Evolutionary conservation across 2,888 invertebrate genomes (phyloP).

Genomic region (Trissoscelio sp.): DNA sequence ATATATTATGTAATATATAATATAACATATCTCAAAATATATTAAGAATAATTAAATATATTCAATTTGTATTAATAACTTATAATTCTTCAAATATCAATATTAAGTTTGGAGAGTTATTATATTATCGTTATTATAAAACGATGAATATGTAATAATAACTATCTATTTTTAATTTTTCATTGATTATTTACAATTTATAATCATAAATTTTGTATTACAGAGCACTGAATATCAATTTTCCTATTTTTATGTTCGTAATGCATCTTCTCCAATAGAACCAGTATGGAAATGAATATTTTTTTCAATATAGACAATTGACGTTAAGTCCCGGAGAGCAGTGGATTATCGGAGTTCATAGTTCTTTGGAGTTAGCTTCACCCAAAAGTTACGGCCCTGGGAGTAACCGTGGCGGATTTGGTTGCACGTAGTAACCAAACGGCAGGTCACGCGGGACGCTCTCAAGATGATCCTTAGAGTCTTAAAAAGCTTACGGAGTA

Average conservation of each 20-base stretch:
- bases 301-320: constrained; percentile 43
- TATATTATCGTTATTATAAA: too few species aligned
- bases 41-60: too few species aligned
- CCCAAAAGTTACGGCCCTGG: constrained; percentile 60
- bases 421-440: constrained; percentile 66
- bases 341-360: constrained; percentile 44
- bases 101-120: too few species aligned
- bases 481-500: constrained; percentile 67
- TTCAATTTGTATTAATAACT: too few species aligned
- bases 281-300: constrained; percentile 40
- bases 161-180: too few species aligned
- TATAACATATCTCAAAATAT: too few species aligned
- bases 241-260: not conserved
- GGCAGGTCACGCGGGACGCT: constrained; percentile 68
- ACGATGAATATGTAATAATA: too few species aligned
- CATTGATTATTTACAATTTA: too few species aligned
- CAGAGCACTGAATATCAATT: too few species aligned
- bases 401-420: constrained; percentile 62
- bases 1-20: too few species aligned
- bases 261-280: not conserved
- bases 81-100: too few species aligned
- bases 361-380: constrained; percentile 50
- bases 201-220: too few species aligned
- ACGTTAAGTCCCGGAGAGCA: constrained; percentile 30
- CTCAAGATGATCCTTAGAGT: constrained; percentile 66